These are phyloP conservation scores for Neopipo cinnamomea DNA, from an alignment of 2,113 vertebrate species.

Conservation along the genomic window DNA sequence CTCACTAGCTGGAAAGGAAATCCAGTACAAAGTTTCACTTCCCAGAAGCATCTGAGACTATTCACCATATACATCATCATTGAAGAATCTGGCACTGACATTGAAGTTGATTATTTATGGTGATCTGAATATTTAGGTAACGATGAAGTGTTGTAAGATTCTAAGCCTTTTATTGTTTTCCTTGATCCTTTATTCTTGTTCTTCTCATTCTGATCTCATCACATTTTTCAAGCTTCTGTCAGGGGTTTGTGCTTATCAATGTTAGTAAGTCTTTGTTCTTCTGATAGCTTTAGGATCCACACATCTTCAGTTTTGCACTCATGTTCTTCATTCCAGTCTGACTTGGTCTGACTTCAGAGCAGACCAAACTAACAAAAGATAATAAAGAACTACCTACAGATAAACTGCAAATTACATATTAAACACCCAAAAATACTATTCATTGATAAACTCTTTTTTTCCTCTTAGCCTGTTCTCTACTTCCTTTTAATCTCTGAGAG, in stretches of 20 bases:
- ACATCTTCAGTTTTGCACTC: constrained; percentile 73
- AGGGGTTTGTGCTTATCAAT: constrained; percentile 63
- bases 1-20: constrained; percentile 21
- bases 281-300: constrained; percentile 76
- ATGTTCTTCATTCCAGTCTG: constrained; percentile 77
- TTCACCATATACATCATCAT: background rate
- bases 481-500: background rate
- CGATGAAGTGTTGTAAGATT: constrained; percentile 36
- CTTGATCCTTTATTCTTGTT: constrained; percentile 53
- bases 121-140: constrained; percentile 36
- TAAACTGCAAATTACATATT: constrained; percentile 33
- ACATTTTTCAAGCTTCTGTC: constrained; percentile 73
- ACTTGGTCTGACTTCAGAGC: constrained; percentile 79
- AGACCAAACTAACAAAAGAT: constrained; percentile 83
- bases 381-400: constrained; percentile 74
- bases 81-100: constrained; percentile 30
- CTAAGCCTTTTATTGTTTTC: constrained; percentile 50
- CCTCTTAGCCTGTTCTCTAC: background rate
- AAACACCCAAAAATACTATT: constrained; percentile 17
- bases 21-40: background rate
- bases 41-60: background rate
- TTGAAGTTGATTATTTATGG: constrained; percentile 9
- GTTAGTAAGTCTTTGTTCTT: constrained; percentile 81
- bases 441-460: background rate
- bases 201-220: constrained; percentile 67